Conservation (phyloP, 2,113 vertebrate genomes). For the Mustelus asterias region DNA sequence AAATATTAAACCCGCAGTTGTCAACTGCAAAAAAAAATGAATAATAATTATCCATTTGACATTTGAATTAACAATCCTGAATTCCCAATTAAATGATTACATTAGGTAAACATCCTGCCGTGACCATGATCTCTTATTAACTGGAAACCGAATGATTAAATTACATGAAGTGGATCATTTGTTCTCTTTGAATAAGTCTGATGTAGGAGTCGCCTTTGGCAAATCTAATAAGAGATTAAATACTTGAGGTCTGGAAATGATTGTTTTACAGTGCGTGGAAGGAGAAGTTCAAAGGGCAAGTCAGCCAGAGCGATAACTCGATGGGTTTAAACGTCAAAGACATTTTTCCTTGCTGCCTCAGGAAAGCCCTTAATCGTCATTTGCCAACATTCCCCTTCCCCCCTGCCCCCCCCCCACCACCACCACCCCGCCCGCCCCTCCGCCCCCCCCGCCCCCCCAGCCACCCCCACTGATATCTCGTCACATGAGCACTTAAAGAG, state of each 20-base stretch:
- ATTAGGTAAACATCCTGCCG: slow-evolving; percentile 17
- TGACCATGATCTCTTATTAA: not conserved
- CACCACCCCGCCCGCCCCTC: too few relatives aligned
- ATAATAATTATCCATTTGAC: not conserved
- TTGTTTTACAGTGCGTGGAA: not conserved
- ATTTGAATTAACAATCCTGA: slow-evolving; percentile 8
- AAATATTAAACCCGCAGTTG: not conserved
- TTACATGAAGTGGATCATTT: slow-evolving; percentile 6
- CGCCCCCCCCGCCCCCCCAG: too few relatives aligned
- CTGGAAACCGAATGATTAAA: slow-evolving; percentile 12
- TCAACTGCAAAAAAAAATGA: not conserved
- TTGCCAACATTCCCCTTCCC: not conserved
- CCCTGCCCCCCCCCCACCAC: not conserved
- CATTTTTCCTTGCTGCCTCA: not conserved
- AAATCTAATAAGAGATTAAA: slow-evolving; percentile 16
- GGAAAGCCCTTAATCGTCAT: not conserved
- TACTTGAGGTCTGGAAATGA: not conserved
- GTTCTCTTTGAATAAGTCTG: slow-evolving; percentile 27
- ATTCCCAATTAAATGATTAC: not conserved
- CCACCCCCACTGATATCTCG: not conserved
- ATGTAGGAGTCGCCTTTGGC: not conserved
- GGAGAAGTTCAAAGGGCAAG: not conserved
- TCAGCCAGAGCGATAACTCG: not conserved
- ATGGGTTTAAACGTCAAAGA: not conserved
- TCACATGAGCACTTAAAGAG: not conserved